Evolutionary conservation across 1,140 invertebrate genomes (phyloP).

Genomic region (Brachionus sp.): DNA sequence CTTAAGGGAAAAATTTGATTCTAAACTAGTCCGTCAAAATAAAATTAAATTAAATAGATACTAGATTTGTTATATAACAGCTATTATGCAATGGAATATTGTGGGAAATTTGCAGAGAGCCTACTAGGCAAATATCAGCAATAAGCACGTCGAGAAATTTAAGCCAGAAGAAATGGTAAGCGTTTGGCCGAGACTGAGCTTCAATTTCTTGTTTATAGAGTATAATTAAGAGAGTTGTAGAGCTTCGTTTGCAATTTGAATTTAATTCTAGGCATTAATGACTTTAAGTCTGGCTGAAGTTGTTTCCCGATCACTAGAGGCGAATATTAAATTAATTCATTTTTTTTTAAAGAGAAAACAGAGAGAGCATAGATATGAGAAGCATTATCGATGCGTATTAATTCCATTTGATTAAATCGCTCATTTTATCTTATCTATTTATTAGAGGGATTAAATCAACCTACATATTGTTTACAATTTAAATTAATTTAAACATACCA

Average conservation of each 20-base stretch:
- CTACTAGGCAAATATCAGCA: background rate
- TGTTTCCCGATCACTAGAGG: background rate
- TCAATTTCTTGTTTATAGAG: background rate
- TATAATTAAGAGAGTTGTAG: background rate
- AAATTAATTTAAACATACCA: constrained; percentile 32
- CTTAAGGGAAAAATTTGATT: background rate
- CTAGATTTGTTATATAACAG: background rate
- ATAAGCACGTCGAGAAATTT: background rate
- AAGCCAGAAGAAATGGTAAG: background rate
- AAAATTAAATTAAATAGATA: background rate
- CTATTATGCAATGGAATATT: background rate
- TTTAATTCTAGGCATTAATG: constrained; percentile 1
- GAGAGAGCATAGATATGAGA: background rate
- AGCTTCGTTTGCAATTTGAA: constrained; percentile 10
- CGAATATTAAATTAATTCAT: background rate
- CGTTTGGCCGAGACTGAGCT: background rate
- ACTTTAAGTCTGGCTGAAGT: background rate
- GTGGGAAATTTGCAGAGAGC: background rate
- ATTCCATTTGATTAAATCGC: constrained; percentile 19
- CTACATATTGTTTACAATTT: constrained; percentile 29
- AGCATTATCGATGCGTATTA: background rate
- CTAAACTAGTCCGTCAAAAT: background rate
- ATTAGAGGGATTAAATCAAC: constrained; percentile 10
- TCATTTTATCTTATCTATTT: constrained; percentile 12
- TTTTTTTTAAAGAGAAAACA: background rate